Percentiles rank a stretch among this genome's conserved stretches.
These are phyloP conservation scores for Neomonachus schauinslandi DNA, from an alignment of 2,113 vertebrate genomes.

Conservation along the genomic window DNA sequence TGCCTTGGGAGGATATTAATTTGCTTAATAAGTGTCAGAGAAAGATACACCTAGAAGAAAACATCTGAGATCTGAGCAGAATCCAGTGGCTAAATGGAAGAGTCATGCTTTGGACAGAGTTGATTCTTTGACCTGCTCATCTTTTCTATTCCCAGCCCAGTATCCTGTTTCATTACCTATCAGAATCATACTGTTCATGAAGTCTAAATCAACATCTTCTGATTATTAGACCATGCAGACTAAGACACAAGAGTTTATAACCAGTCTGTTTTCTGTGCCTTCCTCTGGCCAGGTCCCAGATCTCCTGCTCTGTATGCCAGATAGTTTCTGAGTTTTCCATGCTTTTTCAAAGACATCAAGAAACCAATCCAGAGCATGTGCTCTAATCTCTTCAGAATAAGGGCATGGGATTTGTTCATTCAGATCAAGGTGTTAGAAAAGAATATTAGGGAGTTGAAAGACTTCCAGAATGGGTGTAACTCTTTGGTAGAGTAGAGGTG, in stretches of 20 bases:
- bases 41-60: neutral
- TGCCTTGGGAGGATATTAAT: neutral
- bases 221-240: neutral
- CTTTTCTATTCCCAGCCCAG: neutral
- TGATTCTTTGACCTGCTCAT: neutral
- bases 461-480: neutral
- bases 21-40: neutral
- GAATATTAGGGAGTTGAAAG: neutral
- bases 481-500: neutral
- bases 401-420: neutral
- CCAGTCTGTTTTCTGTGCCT: neutral
- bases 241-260: neutral
- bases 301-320: neutral
- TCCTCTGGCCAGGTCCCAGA: neutral
- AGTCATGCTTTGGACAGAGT: neutral
- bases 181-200: neutral
- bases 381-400: neutral
- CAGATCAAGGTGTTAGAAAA: neutral
- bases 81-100: neutral
- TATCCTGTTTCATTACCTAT: neutral
- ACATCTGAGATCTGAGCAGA: neutral
- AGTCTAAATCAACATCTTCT: neutral
- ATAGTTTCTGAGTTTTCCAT: neutral
- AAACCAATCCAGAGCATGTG: neutral
- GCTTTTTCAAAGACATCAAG: neutral